phyloP scores from a whole-genome alignment of 2,888 invertebrate genomes.

The Deilephila elpenor region DNA sequence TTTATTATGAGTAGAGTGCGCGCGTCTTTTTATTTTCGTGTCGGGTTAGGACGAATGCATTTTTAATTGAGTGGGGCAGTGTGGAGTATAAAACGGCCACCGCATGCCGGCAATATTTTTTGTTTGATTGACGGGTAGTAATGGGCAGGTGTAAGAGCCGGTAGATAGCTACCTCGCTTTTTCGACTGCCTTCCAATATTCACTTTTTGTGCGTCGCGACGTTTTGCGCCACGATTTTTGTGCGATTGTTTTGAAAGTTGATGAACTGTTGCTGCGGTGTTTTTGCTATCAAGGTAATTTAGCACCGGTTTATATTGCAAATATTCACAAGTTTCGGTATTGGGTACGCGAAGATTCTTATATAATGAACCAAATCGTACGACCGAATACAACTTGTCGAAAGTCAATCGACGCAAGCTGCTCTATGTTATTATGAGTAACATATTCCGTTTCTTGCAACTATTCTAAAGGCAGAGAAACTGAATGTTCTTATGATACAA shows the following conservation, averaged over 20 bases:
- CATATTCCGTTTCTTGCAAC: no score
- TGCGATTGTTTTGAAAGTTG: conserved; percentile 29
- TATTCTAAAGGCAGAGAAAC: no score
- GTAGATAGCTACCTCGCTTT: conserved; percentile 81
- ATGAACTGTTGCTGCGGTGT: background rate
- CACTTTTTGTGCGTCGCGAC: conserved; percentile 69
- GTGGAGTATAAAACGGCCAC: conserved; percentile 83
- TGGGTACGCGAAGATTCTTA: no score
- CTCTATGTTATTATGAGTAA: no score
- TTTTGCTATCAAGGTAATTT: background rate
- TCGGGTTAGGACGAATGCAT: conserved; percentile 83
- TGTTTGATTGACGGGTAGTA: conserved; percentile 83
- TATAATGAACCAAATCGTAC: no score
- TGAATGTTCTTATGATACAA: no score
- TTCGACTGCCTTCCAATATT: conserved; percentile 65
- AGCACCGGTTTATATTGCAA: no score
- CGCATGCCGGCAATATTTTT: conserved; percentile 79
- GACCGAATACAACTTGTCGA: no score
- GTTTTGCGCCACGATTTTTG: conserved; percentile 57
- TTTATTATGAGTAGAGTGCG: conserved; percentile 81
- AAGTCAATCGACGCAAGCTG: no score
- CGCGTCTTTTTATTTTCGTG: conserved; percentile 73
- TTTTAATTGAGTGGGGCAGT: conserved; percentile 84
- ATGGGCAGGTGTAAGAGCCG: conserved; percentile 81
- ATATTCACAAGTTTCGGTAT: no score